Base-by-base conservation (phyloP, 23 tunicate genomes). In the Diplosoma virens region DNA sequence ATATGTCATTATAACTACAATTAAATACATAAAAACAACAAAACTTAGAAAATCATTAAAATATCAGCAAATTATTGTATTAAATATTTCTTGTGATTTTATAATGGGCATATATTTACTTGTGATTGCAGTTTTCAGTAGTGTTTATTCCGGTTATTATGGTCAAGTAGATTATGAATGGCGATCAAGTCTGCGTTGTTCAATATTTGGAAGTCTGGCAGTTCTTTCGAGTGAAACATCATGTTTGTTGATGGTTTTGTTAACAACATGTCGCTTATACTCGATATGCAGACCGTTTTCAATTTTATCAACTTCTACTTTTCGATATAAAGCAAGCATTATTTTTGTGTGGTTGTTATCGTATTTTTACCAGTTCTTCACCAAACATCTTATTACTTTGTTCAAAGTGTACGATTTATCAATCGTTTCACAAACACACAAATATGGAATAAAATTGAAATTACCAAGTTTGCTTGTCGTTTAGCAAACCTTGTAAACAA, bases 61-160 rank as follows among this genome's bases (percentile, higher is more conserved):
- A 25, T 32, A 30, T 0, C 81, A 87, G 47, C 83, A 87, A 30
- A 37, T 87, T 56, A 25, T 87, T 32, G 29, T 87, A 3, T 58
- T 87, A 16, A 87, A 87, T 58, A 79, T 87, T 3, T 78, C 87
- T 21, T 9, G 76, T 16, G 87, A 87, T 69, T 81, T 76, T 6
- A 53, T 87, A 3, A 87, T 87, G 95, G 95, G 78, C 1, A 47
- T 87, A 17, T 87, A 87, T 54, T 72, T 87, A 25, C 37, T 81
- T 3, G 64, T 79, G 6, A 52, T 87, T 21, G 81, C 95, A 14
- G 33, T 68, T 23, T 35, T 81, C 14, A 27, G 48, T 20, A 33
- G 27, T 3, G 1, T 53, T 11, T 74, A 29, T 46, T 53, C 82
- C 18, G 95, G 95, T 24, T 7, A 0, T 1, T 87, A 87, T 33